Percentiles rank a stretch among this genome's conserved stretches.
phyloP scores from a whole-genome alignment of 1,140 invertebrate species.

The Orchesella cincta region DNA sequence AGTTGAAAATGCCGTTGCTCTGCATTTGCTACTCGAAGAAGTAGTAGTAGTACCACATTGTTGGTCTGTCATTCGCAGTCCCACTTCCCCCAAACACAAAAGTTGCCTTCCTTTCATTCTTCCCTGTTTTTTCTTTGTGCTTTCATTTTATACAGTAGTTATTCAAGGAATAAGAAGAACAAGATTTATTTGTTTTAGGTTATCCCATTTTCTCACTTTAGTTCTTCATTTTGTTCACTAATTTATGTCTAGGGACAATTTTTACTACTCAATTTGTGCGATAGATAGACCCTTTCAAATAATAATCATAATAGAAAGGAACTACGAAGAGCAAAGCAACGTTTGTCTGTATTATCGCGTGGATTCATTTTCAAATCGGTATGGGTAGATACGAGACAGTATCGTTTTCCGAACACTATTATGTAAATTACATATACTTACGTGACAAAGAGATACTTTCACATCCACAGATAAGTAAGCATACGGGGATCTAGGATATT shows the following conservation, averaged over 20 bases:
- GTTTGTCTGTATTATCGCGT: background rate
- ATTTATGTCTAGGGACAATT: slow-evolving; percentile 27
- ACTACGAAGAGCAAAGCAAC: background rate
- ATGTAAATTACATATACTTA: slow-evolving; percentile 2
- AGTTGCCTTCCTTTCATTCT: background rate
- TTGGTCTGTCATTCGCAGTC: slow-evolving; percentile 24
- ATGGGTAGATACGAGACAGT: background rate
- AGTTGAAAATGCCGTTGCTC: background rate
- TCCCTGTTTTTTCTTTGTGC: background rate
- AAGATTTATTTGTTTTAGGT: slow-evolving; percentile 30
- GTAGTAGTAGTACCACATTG: slow-evolving; percentile 8
- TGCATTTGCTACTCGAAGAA: slow-evolving; percentile 14
- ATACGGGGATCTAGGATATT: no score
- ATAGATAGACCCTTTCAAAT: background rate
- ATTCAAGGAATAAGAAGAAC: background rate
- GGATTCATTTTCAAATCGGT: background rate
- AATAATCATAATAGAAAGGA: background rate
- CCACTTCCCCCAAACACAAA: slow-evolving; percentile 22
- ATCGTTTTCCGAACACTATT: background rate
- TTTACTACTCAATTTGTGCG: slow-evolving; percentile 26
- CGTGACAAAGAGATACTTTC: no score
- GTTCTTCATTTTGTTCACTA: slow-evolving; percentile 29
- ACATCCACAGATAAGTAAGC: no score
- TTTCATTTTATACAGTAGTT: background rate
- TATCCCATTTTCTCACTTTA: slow-evolving; percentile 30